A percentile compares a stretch with the other conserved stretches of the same genome.
Evolutionary conservation across 1,140 invertebrate species (phyloP).

Genomic region (Bradynema listronoti): DNA sequence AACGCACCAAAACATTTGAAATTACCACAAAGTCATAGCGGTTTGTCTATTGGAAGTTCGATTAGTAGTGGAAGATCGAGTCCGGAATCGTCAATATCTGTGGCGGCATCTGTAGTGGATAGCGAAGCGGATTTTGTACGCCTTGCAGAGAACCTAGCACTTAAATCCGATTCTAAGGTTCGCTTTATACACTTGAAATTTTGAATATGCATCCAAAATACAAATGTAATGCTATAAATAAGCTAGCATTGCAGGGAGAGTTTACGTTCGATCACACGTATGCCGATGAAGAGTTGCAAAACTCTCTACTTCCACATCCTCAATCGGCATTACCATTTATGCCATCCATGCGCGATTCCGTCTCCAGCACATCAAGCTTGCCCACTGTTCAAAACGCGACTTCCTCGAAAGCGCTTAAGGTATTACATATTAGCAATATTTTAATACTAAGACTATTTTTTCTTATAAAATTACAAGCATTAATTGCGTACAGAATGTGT

Average conservation of each 20-base stretch:
- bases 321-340: no score
- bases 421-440: not conserved
- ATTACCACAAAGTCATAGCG: slow-evolving; percentile 48
- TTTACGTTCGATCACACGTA: slow-evolving; percentile 48
- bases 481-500: no score
- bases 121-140: slow-evolving; percentile 57
- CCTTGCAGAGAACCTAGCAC: slow-evolving; percentile 53
- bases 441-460: not conserved
- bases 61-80: slow-evolving; percentile 48
- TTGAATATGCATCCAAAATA: slow-evolving; percentile 9
- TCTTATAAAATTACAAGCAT: not conserved
- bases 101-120: slow-evolving; percentile 45
- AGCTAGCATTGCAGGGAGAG: slow-evolving; percentile 45
- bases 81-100: slow-evolving; percentile 24
- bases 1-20: slow-evolving; percentile 48
- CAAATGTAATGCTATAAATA: no score
- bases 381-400: slow-evolving; percentile 12
- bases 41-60: slow-evolving; percentile 49
- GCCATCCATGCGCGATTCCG: no score
- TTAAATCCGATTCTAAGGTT: slow-evolving; percentile 52
- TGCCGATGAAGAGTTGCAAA: slow-evolving; percentile 21
- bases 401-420: slow-evolving; percentile 2
- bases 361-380: slow-evolving; percentile 28
- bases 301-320: no score
- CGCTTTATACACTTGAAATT: not conserved